Base-by-base conservation (phyloP, 2,888 invertebrate species). In the Dicycla oo region DNA sequence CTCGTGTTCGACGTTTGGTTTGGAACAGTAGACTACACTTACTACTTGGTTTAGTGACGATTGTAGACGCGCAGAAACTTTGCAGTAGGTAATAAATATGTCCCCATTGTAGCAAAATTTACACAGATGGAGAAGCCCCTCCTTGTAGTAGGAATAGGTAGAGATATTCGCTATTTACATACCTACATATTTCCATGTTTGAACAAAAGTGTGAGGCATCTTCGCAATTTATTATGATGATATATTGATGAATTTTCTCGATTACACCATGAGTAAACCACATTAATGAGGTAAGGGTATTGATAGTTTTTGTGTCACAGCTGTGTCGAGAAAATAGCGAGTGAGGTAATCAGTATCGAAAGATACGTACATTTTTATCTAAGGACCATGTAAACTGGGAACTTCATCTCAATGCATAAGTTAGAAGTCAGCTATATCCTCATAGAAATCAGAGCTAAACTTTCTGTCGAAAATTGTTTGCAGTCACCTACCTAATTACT, bases 291-390 rank as follows among this genome's bases (percentile, higher is more conserved):
- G 26, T 30, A 15, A 54, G 40, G 11, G 15, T 64, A 69, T 58
- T 49, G 54, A 64, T 69, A 60, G 63, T 68, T 64, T 72, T 73
- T 68, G 51, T 73, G 73, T 75, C 69, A 72, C 26, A 34, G 38
- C 10, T 57, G 62, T 8, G 61, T 61, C 73, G 76, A 73, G 78
- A 78, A 83, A 87, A 85, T 78, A 80, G 74, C 70, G 63, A 81
- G 70, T 83, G 80, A 82, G 77, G 75, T 78, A 75, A 83, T 67
- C 60, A 53, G 53, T 63, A 75, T 58, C 26, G 47, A 56, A 69
- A 71, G 18, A 61, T 54, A 45, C 30, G 49, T 63, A 47, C 13
- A 56, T 69, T 15, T 69, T 15, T 34, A n/a, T 30, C 3, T 18
- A 20, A 5, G 47, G 34, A 13, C 57, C 47, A 30, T 45, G 23